Evolutionary conservation across 30 jellyfish, hydroid and myxozoan genomes (phyloP).

Genomic region (Aurelia sp.): DNA sequence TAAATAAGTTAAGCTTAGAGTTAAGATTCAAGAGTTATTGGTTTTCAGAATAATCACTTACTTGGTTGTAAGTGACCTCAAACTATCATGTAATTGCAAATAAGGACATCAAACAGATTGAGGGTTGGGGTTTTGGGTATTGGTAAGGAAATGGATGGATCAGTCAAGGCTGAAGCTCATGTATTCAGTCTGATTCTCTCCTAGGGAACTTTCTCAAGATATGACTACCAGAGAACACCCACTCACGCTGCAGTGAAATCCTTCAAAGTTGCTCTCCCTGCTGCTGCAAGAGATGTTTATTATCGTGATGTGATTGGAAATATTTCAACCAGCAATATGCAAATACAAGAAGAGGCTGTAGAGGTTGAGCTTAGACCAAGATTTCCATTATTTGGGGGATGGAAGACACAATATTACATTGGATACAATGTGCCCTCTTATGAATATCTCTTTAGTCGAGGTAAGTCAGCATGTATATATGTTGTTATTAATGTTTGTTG

Average conservation of each 20-base stretch:
- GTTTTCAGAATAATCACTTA: too few relatives aligned
- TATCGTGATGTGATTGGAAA: constrained; percentile 97
- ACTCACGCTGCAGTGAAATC: constrained; percentile 95
- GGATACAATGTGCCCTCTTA: constrained; percentile 95
- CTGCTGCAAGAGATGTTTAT: constrained; percentile 94
- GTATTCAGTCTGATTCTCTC: background rate
- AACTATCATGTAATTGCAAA: too few relatives aligned
- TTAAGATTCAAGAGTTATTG: too few relatives aligned
- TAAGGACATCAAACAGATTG: too few relatives aligned
- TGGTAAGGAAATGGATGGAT: too few relatives aligned
- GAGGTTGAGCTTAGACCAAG: constrained; percentile 95
- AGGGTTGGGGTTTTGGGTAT: too few relatives aligned
- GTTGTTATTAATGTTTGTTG: background rate
- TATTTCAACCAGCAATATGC: constrained; percentile 93
- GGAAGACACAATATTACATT: constrained; percentile 93
- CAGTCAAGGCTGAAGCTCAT: too few relatives aligned
- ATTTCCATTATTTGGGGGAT: constrained; percentile 97
- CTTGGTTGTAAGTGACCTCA: too few relatives aligned
- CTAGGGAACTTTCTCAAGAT: constrained; percentile 90
- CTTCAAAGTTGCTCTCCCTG: constrained; percentile 93
- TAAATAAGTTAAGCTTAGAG: too few relatives aligned
- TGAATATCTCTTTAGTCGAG: constrained; percentile 78
- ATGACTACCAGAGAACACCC: constrained; percentile 94
- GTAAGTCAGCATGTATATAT: constrained; percentile 8
- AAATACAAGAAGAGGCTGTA: constrained; percentile 75